Evolutionary conservation across 2,888 invertebrate genomes (phyloP).

Genomic region (Argynnis bischoffii): DNA sequence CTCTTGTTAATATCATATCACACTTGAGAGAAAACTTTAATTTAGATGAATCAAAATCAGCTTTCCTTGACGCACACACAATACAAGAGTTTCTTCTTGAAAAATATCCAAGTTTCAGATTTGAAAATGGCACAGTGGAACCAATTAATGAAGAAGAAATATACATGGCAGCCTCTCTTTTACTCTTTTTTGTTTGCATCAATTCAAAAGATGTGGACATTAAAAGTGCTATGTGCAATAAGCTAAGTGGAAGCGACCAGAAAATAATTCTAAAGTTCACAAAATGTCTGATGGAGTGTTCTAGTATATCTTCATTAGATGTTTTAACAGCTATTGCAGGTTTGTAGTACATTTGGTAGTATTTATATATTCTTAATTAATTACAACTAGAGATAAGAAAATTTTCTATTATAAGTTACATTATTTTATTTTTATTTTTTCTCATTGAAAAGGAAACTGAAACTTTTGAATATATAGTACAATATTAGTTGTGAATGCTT

Average conservation of each 20-base stretch:
- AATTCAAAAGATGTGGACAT: constrained; percentile 79
- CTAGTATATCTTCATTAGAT: constrained; percentile 64
- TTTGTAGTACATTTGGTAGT: constrained; percentile 41
- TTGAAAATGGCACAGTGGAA: constrained; percentile 61
- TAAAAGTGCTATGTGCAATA: constrained; percentile 80
- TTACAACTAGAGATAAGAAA: neutral
- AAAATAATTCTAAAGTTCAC: constrained; percentile 79
- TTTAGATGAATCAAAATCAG: constrained; percentile 71
- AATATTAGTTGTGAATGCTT: constrained; percentile 1
- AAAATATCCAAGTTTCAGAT: constrained; percentile 78
- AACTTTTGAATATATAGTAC: neutral
- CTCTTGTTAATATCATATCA: constrained; percentile 63
- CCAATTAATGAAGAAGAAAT: constrained; percentile 59
- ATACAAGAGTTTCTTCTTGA: constrained; percentile 67
- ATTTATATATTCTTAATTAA: neutral
- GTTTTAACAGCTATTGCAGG: constrained; percentile 70
- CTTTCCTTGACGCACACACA: constrained; percentile 63
- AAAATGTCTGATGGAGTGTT: constrained; percentile 76
- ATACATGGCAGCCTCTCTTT: constrained; percentile 73
- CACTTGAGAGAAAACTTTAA: constrained; percentile 68
- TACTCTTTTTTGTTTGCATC: constrained; percentile 78
- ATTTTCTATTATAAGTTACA: neutral
- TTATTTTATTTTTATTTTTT: too few relatives aligned
- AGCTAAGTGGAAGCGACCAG: constrained; percentile 76
- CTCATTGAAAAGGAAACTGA: too few relatives aligned